These are phyloP conservation scores for Lasioglossum malachurum DNA, from an alignment of 2,888 invertebrate genomes.

Conservation along the genomic window DNA sequence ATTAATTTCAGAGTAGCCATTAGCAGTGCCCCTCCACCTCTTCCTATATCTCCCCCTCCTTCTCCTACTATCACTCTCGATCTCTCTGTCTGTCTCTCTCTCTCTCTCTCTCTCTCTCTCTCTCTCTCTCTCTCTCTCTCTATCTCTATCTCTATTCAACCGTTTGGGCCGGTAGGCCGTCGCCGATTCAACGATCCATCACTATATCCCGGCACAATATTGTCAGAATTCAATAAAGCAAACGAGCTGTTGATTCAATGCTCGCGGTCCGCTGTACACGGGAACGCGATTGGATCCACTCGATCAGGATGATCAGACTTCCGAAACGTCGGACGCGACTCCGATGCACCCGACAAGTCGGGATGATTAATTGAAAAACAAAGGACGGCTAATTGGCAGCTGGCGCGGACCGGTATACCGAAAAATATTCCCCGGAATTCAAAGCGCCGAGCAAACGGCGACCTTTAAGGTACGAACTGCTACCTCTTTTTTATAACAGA, in stretches of 20 bases:
- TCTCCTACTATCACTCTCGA: background rate
- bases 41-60: background rate
- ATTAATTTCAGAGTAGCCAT: conserved; percentile 63
- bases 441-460: background rate
- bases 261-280: conserved; percentile 26
- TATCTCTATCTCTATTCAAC: background rate
- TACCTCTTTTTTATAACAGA: background rate
- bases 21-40: conserved; percentile 21
- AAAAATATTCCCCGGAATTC: background rate
- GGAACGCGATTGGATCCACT: conserved; percentile 45
- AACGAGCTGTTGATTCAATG: conserved; percentile 58
- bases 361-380: conserved; percentile 29
- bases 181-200: conserved; percentile 44
- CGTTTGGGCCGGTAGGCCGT: background rate
- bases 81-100: background rate
- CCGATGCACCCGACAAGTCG: background rate
- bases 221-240: conserved; percentile 65
- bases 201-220: conserved; percentile 45
- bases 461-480: background rate
- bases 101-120: background rate
- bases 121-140: no score
- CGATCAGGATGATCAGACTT: conserved; percentile 51
- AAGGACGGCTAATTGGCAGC: background rate
- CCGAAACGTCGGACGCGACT: conserved; percentile 31
- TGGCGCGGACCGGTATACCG: background rate